These are phyloP conservation scores for Zalophus californianus DNA, from an alignment of 2,797 vertebrate genomes.

Conservation along the genomic window DNA sequence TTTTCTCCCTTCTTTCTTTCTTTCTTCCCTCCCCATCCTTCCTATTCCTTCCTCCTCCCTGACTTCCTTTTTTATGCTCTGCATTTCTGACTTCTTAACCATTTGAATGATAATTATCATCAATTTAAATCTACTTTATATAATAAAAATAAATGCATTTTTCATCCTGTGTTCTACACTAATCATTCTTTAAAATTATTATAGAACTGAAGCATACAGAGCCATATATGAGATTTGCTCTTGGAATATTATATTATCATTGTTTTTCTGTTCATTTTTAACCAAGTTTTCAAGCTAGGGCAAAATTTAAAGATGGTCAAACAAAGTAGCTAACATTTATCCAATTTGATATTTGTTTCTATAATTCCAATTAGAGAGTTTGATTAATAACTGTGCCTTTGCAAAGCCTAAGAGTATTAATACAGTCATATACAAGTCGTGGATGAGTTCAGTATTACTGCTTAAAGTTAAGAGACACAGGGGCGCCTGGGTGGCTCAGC, in stretches of 20 bases:
- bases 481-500: too few relatives aligned
- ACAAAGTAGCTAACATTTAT: neutral
- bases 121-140: neutral
- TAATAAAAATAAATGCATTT: neutral
- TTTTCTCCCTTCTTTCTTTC: fast-evolving
- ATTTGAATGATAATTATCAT: neutral
- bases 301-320: neutral
- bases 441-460: neutral
- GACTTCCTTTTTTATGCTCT: neutral
- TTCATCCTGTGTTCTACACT: neutral
- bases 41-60: neutral
- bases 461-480: neutral
- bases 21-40: neutral
- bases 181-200: neutral
- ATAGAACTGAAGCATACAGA: neutral
- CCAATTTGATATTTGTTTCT: neutral
- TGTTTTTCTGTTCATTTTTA: neutral
- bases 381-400: neutral
- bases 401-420: neutral
- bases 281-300: neutral
- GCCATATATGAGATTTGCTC: neutral
- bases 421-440: neutral
- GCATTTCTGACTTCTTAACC: neutral
- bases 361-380: neutral
- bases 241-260: neutral